A percentile compares a stretch with the other conserved stretches of the same genome.
These are phyloP conservation scores for Caranx ignobilis DNA, from an alignment of 2,113 vertebrate genomes.

Conservation along the genomic window DNA sequence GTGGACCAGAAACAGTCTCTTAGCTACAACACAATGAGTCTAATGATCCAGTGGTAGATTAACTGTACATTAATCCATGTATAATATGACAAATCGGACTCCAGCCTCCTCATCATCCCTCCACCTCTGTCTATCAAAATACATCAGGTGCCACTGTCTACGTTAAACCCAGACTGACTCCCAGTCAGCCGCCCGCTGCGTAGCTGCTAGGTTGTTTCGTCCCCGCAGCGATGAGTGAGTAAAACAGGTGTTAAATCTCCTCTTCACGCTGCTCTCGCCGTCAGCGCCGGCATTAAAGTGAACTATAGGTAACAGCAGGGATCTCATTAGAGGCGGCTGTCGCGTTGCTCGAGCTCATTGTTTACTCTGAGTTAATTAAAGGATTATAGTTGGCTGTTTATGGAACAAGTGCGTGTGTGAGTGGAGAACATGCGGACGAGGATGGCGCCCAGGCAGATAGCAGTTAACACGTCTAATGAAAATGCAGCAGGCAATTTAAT, in stretches of 20 bases:
- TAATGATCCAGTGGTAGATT: neutral
- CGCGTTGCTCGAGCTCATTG: conserved; percentile 32
- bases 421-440: conserved; percentile 8
- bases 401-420: neutral
- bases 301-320: conserved; percentile 33
- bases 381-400: conserved; percentile 50
- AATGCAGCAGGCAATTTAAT: neutral
- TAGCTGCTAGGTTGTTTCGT: conserved; percentile 23
- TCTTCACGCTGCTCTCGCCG: conserved; percentile 15
- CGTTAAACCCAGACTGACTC: conserved; percentile 15
- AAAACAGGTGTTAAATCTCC: conserved; percentile 62
- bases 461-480: conserved; percentile 5
- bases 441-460: neutral
- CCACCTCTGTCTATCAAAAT: neutral
- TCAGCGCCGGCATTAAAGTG: neutral
- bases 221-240: conserved; percentile 4
- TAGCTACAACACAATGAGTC: too few species aligned
- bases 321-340: conserved; percentile 37
- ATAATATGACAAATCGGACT: neutral
- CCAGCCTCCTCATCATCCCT: neutral
- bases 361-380: conserved; percentile 63
- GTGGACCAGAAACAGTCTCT: too few species aligned
- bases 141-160: neutral
- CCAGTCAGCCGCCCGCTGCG: neutral
- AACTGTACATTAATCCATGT: neutral